A percentile compares a stretch with the other conserved stretches of the same genome.
Evolutionary conservation across 2,888 invertebrate genomes (phyloP).

Genomic region (Cheilosia variabilis): DNA sequence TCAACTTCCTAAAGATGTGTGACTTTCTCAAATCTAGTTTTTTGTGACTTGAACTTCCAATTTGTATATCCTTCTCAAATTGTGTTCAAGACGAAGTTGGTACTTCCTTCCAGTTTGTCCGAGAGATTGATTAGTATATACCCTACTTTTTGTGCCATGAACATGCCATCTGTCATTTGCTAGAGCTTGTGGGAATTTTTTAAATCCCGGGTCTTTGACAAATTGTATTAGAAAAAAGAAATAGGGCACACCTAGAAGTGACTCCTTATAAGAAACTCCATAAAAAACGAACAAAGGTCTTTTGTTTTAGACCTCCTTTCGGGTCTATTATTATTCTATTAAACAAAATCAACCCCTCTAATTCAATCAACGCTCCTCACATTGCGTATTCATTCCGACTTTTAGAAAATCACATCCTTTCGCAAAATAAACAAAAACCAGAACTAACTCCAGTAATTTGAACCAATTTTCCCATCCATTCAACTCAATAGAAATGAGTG

Average conservation of each 20-base stretch:
- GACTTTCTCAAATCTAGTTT: too few species aligned
- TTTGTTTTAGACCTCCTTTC: constrained; percentile 38
- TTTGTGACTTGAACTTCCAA: too few species aligned
- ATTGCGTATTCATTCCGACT: constrained; percentile 22
- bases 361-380: constrained; percentile 43
- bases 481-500: constrained; percentile 70
- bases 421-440: constrained; percentile 14
- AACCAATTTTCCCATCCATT: constrained; percentile 75
- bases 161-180: neutral
- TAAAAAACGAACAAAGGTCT: constrained; percentile 14
- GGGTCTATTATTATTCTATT: constrained; percentile 23
- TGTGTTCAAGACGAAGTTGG: too few species aligned
- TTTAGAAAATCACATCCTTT: constrained; percentile 38
- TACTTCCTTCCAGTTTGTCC: too few species aligned
- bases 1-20: too few species aligned
- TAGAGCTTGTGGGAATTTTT: constrained; percentile 11
- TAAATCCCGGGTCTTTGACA: neutral
- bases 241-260: constrained; percentile 21
- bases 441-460: constrained; percentile 63
- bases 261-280: constrained; percentile 8
- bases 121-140: too few species aligned
- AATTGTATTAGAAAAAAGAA: neutral
- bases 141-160: too few species aligned
- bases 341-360: constrained; percentile 46
- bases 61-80: too few species aligned